Evolutionary conservation across 2,113 vertebrate genomes (phyloP), one percentile per base, ranked within the genome.

Genomic region (Gorsachius goisagi): DNA sequence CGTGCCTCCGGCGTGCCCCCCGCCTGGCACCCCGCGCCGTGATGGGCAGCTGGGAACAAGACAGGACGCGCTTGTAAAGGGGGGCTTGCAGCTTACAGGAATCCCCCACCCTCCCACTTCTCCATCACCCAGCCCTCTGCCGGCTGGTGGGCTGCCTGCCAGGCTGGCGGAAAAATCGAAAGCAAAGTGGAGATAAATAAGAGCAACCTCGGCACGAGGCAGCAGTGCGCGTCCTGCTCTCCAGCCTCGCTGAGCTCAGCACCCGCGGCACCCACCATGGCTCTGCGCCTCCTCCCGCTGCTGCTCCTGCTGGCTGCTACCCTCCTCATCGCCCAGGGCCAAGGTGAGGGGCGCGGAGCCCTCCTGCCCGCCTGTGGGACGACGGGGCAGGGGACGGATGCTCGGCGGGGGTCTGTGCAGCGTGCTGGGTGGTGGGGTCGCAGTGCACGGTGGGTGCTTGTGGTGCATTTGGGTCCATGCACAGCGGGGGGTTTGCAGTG

Each of bases 111-210:
- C 90, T 83, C 67, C 52, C 12, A 0, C 55, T 88, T 58, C n/a
- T 93, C 28, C 68, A 67, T 85, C 85, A 81, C 50, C 47, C 87
- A 59, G 47, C 72, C 59, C 63, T 76, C 2, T 3, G 37, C 69
- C 0, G n/a, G 27, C 50, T 56, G 39, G 27, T n/a, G 92, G 96
- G 96, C 95, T 77, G 89, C 41, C 60, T 95, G 96, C 94, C 96
- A 96, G 50, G 59, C 79, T 86, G 45, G 16, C 19, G 1, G 68
- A 97, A 97, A 97, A 81, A 44, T 44, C 37, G 96, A 97, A 97
- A 97, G 91, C 89, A 96, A 74, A 82, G 47, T 5, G 6, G 63
- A 55, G 83, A 97, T 97, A 97, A 96, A 97, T 95, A 96, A 86
- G 64, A 90, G 91, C 83, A 92, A 80, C 47, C 28, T 41, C 73